Percentiles rank a stretch among this genome's conserved stretches.
Evolutionary conservation across 1,140 invertebrate genomes (phyloP).

Genomic region (Maniola jurtina): DNA sequence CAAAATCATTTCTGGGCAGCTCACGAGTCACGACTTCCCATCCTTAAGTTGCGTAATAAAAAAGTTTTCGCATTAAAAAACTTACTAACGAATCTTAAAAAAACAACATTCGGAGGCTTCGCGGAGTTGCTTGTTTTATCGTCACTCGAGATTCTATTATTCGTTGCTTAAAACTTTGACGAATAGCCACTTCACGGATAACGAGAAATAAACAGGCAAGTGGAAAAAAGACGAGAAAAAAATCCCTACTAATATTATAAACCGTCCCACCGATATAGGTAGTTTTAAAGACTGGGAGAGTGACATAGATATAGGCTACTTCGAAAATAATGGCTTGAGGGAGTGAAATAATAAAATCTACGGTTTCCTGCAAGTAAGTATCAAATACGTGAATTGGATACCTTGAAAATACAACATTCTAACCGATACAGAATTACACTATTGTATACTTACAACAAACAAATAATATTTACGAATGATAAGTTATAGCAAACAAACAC

Average conservation of each 20-base stretch:
- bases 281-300: no score
- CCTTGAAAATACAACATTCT: no score
- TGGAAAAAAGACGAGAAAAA: neutral
- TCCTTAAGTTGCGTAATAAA: constrained; percentile 25
- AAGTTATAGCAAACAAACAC: neutral
- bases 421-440: no score
- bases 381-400: no score
- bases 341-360: no score
- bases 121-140: constrained; percentile 21
- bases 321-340: no score
- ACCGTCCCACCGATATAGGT: no score
- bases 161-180: constrained; percentile 25
- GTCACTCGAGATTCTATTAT: constrained; percentile 29
- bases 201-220: constrained; percentile 7
- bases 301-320: no score
- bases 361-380: no score
- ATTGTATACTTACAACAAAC: no score
- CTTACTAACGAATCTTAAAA: constrained; percentile 30
- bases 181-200: constrained; percentile 5
- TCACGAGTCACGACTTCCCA: constrained; percentile 15
- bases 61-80: constrained; percentile 31
- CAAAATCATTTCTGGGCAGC: constrained; percentile 2
- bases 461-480: no score
- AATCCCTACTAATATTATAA: no score
- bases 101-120: constrained; percentile 18